These are phyloP conservation scores for Dromas ardeola DNA, from an alignment of 2,113 vertebrate species.

Conservation along the genomic window DNA sequence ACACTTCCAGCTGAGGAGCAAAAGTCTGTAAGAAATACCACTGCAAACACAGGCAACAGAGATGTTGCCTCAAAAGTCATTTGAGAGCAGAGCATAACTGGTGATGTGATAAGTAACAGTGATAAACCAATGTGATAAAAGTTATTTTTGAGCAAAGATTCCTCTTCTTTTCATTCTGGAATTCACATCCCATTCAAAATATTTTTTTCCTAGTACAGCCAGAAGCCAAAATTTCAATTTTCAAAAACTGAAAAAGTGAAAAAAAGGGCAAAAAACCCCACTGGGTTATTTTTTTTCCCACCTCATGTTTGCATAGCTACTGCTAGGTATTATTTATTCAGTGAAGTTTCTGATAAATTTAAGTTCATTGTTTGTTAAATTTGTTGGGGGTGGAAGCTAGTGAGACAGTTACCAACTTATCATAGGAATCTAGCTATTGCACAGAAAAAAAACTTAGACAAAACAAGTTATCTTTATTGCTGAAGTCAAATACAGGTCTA, in stretches of 20 bases:
- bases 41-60: background rate
- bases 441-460: background rate
- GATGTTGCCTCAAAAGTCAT: background rate
- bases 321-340: background rate
- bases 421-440: background rate
- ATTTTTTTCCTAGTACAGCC: background rate
- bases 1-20: background rate
- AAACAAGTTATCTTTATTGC: background rate
- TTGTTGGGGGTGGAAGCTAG: accelerated
- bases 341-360: background rate
- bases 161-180: background rate
- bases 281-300: background rate
- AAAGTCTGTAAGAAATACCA: background rate
- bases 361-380: background rate
- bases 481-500: background rate
- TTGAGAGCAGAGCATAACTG: background rate
- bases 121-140: background rate
- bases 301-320: background rate
- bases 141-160: background rate
- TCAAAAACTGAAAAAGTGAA: background rate
- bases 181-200: background rate
- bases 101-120: background rate
- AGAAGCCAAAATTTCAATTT: background rate
- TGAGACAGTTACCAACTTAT: background rate
- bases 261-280: background rate